Base-by-base conservation (phyloP, 92 coral and sea anemone species). In the Parazoanthus atlanticus region DNA sequence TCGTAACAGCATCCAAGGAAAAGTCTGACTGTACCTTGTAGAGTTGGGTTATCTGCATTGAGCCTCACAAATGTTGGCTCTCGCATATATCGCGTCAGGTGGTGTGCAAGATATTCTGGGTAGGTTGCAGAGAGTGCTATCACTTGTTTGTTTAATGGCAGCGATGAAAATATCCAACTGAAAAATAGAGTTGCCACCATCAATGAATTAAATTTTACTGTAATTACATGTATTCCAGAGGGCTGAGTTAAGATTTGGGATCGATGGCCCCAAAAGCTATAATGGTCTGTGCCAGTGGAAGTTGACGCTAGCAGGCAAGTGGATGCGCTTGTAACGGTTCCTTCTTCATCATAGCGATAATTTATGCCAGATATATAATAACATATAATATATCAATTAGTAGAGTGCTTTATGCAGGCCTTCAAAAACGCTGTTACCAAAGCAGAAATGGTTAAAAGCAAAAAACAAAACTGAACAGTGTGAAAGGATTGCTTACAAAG, bases 121-220 rank as follows among this genome's bases (percentile, higher is more conserved):
- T 97, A 97, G 7, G 99, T 97, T 73, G 99, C 99, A 8, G 99
- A 97, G 61, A 97, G 93, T 86, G 99, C 99, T 93, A 97, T 90
- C 95, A 95, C 91, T 77, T 97, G 99, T 81, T 97, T 97, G 90
- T 94, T 97, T 52, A 90, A 71, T 5, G 99, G 99, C 11, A 97
- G 83, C 5, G 99, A 92, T 28, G 99, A 97, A 75, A 91, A 97
- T 25, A 97, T 95, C 99, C 99, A 97, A 65, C 99, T 97, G 86
- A 72, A 64, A 73, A n/a, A 61, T 36, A 65, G 6, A 69, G 40
- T 52, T 12, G 21, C 58, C 58, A 29, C 21, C 25, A 71, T 17
- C 52, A 70, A 70, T 75, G 74, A 26, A 25, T 15, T 13, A 30
- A 0, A 25, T 16, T 23, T 19, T 81, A 29, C 32, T 10, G 16